phyloP scores from a whole-genome alignment of 2,888 invertebrate species.

The Philaethria dido region DNA sequence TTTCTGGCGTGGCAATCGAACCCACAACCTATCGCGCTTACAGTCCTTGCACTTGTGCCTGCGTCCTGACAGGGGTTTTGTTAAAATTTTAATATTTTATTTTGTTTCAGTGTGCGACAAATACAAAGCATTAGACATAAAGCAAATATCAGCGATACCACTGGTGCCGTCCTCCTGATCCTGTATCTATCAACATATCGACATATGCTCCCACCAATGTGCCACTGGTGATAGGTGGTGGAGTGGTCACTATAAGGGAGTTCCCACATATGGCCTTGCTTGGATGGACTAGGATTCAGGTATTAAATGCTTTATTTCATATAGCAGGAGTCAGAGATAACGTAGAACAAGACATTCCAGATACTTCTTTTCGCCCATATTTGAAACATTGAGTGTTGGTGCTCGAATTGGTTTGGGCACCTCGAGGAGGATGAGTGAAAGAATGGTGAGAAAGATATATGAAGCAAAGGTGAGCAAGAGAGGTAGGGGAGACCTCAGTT shows the following conservation, averaged over 20 bases:
- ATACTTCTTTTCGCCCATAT: no score
- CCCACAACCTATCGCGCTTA: no score
- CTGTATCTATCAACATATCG: constrained; percentile 74
- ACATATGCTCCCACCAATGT: constrained; percentile 77
- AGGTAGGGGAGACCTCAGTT: no score
- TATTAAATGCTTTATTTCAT: not conserved
- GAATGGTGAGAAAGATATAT: no score
- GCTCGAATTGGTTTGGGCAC: no score
- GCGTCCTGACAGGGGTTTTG: no score
- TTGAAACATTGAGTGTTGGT: no score
- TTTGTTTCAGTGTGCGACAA: constrained; percentile 80
- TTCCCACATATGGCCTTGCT: constrained; percentile 85
- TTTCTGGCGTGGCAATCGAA: no score
- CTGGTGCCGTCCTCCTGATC: constrained; percentile 76
- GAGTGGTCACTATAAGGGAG: constrained; percentile 78
- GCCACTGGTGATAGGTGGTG: constrained; percentile 84
- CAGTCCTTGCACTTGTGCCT: no score
- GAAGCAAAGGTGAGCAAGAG: no score
- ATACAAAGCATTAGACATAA: constrained; percentile 76
- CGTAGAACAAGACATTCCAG: not conserved
- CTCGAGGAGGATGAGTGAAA: no score
- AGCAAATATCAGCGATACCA: constrained; percentile 79
- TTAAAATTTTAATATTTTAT: no score
- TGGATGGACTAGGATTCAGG: constrained; percentile 57
- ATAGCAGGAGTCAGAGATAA: not conserved